These are phyloP conservation scores for Rhegmatorhina hoffmannsi DNA, from an alignment of 2,113 vertebrate species.

Conservation along the genomic window DNA sequence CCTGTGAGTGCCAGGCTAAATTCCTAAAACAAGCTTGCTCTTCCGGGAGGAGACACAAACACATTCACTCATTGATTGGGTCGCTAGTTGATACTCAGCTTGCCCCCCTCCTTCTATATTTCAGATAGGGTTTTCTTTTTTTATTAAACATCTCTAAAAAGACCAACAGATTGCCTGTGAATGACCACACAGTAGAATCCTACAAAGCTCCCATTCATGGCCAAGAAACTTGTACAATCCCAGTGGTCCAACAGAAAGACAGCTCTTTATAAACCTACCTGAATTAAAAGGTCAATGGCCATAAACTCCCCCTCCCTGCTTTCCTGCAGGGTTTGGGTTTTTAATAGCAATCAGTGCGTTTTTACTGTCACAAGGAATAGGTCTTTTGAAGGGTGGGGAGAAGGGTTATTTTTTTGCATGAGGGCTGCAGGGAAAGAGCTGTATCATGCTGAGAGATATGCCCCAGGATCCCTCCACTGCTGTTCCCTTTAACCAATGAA, in stretches of 20 bases:
- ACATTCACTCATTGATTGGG: slow-evolving; percentile 64
- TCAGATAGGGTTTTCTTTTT: slow-evolving; percentile 60
- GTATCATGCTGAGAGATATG: slow-evolving; percentile 7
- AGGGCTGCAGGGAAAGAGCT: background rate
- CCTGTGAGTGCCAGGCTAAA: slow-evolving; percentile 12
- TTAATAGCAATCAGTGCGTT: slow-evolving; percentile 53
- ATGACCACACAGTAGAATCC: slow-evolving; percentile 74
- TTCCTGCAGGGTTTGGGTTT: slow-evolving; percentile 55
- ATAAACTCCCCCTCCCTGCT: slow-evolving; percentile 42
- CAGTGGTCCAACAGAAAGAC: slow-evolving; percentile 64
- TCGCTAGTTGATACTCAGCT: slow-evolving; percentile 61
- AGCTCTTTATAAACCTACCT: slow-evolving; percentile 70
- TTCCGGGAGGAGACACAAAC: slow-evolving; percentile 51
- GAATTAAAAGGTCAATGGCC: slow-evolving; percentile 72
- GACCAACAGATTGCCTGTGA: slow-evolving; percentile 71
- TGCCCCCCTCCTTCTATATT: slow-evolving; percentile 29
- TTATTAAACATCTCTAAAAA: slow-evolving; percentile 64
- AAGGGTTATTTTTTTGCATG: background rate
- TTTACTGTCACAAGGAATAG: slow-evolving; percentile 14
- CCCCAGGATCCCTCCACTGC: background rate
- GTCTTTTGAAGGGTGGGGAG: background rate
- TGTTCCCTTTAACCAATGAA: background rate
- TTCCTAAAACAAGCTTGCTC: slow-evolving; percentile 62
- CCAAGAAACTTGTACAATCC: slow-evolving; percentile 65
- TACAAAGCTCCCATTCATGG: slow-evolving; percentile 76